Conservation (phyloP, 2,113 vertebrate species). For the Microcebus murinus region DNA sequence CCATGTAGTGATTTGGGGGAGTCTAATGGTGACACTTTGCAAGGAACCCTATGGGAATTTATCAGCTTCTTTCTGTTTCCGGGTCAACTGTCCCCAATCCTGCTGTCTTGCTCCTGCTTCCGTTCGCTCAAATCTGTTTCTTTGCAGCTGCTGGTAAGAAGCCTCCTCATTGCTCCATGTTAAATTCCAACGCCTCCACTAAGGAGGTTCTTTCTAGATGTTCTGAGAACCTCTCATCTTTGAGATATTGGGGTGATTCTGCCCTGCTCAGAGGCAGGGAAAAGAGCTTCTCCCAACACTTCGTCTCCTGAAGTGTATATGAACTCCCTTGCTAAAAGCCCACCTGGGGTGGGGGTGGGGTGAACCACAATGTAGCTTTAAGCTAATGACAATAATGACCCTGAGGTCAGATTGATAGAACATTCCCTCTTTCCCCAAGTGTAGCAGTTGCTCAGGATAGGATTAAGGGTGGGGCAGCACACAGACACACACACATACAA, state of each 20-base stretch:
- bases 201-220: background rate
- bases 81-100: background rate
- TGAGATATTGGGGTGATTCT: background rate
- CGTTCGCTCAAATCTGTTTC: background rate
- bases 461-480: too few species aligned
- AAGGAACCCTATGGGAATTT: background rate
- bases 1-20: background rate
- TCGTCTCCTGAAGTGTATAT: background rate
- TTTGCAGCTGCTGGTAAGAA: background rate
- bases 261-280: background rate
- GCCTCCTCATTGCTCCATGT: background rate
- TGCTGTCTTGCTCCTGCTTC: background rate
- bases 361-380: too few species aligned
- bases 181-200: background rate
- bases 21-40: background rate
- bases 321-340: too few species aligned
- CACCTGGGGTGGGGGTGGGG: too few species aligned
- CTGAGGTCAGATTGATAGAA: too few species aligned
- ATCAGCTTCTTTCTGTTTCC: background rate
- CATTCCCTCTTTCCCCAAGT: too few species aligned
- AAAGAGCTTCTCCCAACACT: background rate
- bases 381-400: too few species aligned
- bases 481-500: too few species aligned
- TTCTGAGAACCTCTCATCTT: background rate
- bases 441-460: too few species aligned